These are phyloP conservation scores for Melipona bicolor DNA, from an alignment of 2,888 invertebrate genomes.

Conservation along the genomic window DNA sequence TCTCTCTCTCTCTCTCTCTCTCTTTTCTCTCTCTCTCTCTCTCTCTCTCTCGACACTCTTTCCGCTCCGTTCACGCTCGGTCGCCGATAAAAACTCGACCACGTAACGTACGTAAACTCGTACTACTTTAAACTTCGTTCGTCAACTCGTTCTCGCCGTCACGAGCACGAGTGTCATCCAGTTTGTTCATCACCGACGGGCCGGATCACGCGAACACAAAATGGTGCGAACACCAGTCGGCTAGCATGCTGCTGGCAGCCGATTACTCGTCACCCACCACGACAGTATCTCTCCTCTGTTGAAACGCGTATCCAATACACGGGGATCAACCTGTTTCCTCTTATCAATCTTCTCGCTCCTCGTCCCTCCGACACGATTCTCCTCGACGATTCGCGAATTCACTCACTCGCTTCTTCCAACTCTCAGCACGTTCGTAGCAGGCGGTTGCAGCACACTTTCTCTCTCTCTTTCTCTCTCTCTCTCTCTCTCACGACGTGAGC, in stretches of 20 bases:
- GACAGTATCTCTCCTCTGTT: background rate
- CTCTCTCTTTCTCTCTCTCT: too few species aligned
- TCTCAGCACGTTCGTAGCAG: too few species aligned
- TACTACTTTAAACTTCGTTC: background rate
- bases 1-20: too few species aligned
- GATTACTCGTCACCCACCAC: constrained; percentile 2
- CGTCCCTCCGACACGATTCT: too few species aligned
- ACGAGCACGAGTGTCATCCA: background rate
- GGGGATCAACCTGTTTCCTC: background rate
- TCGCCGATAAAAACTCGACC: background rate
- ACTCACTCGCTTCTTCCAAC: background rate
- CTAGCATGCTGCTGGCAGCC: constrained; percentile 46
- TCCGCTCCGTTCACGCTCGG: too few species aligned
- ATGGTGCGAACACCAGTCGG: constrained; percentile 41
- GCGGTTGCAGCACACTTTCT: too few species aligned
- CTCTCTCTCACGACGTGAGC: too few species aligned
- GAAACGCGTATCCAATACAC: background rate
- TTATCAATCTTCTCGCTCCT: too few species aligned
- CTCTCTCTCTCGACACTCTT: background rate
- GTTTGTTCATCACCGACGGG: constrained; percentile 14
- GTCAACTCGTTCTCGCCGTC: background rate
- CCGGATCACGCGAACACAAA: constrained; percentile 49
- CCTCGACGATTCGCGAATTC: background rate
- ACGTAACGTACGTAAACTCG: background rate
- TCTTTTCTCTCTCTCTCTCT: too few species aligned